phyloP scores from a whole-genome alignment of 2,797 vertebrate species.

The Lepus oiostolus region DNA sequence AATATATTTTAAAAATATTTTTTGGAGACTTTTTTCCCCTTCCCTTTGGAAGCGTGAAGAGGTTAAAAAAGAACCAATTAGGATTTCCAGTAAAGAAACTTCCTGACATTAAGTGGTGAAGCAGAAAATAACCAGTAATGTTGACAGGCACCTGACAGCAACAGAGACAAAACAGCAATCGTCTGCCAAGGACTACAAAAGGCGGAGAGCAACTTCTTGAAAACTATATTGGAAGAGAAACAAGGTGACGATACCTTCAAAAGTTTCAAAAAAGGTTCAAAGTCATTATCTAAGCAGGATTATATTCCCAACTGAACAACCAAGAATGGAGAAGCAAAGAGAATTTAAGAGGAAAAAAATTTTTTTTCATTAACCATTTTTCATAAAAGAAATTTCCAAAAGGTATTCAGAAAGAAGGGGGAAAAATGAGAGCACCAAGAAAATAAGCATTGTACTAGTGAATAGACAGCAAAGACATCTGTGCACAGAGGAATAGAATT shows the following conservation, averaged over 20 bases:
- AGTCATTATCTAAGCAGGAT: neutral
- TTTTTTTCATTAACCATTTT: neutral
- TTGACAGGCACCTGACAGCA: neutral
- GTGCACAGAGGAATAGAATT: neutral
- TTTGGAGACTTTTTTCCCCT: neutral
- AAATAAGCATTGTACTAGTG: neutral
- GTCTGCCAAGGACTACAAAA: neutral
- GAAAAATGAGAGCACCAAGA: neutral
- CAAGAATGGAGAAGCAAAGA: neutral
- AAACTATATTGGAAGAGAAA: neutral
- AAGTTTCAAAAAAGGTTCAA: neutral
- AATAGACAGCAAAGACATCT: neutral
- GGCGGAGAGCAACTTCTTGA: neutral
- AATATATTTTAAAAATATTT: too few species aligned
- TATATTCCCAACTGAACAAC: neutral
- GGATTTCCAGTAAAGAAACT: neutral
- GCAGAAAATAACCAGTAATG: neutral
- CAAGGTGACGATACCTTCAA: neutral
- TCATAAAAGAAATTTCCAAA: constrained; percentile 4
- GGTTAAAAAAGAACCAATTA: neutral
- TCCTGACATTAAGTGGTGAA: neutral
- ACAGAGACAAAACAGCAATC: neutral
- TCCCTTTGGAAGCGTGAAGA: accelerated
- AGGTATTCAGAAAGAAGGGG: neutral
- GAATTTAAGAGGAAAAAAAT: neutral